Base-by-base conservation (phyloP, 2,888 invertebrate species). In the Caenorhabditis japonica region DNA sequence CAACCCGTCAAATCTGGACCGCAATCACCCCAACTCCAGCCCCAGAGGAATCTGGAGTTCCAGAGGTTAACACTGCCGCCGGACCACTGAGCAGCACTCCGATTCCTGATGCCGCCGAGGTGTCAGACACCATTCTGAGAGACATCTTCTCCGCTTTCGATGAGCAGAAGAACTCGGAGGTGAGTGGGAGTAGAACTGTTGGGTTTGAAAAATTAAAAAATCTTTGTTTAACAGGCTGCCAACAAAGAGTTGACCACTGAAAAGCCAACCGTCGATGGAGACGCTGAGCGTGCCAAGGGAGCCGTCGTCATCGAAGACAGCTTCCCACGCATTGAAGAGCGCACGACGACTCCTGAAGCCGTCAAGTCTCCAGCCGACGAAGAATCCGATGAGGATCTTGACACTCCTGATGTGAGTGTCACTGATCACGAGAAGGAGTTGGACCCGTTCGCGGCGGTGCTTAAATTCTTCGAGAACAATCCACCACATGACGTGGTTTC, bases 71-170 rank as follows among this genome's bases (percentile, higher is more conserved):
- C 43, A 58, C 56, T n/a, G 61, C 52, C 17, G 51, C 36, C 4
- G 43, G 46, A 7, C 44, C 55, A 2, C 12, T 23, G n/a, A 55
- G 21, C 33, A 49, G 49, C 10, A 46, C 61, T 8, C 43, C 55
- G 19, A 46, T 41, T 13, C 66, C 61, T 10, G 64, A 58, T 13
- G 75, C 61, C n/a, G 69, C 59, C 19, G 76, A 76, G 15, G 58
- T 68, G 3, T 71, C 72, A 15, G 78, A 78, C 25, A 74, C 73
- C 15, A 68, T 78, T 21, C 46, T 78, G 13, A 58, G 74, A 33
- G 78, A 78, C 62, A 78, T 78, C 44, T 78, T 78, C 76, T 74
- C 75, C 21, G 78, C 78, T 34, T 62, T 78, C 51, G 78, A 75
- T 46, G 74, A 74, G 47, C 74, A 74, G 58, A 74, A 74, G 52